Percentiles rank a stretch among this genome's conserved stretches.
These are phyloP conservation scores for Aleiodes leptofemur DNA, from an alignment of 2,888 invertebrate species.

Conservation along the genomic window DNA sequence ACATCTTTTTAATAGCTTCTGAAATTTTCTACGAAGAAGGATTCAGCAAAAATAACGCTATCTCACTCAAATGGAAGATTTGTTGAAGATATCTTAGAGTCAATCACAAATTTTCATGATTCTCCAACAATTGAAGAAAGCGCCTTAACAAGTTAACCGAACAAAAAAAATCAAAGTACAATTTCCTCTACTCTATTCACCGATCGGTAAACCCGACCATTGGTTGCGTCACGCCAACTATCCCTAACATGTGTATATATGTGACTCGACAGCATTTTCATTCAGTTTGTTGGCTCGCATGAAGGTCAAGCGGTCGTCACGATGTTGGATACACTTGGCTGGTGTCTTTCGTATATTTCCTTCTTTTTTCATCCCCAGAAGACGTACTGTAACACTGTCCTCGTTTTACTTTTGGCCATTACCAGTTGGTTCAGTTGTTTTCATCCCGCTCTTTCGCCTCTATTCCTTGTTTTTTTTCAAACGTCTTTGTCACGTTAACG, in stretches of 20 bases:
- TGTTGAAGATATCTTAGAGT: too few relatives aligned
- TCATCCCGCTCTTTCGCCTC: conserved; percentile 24
- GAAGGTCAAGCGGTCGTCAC: conserved; percentile 73
- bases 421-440: conserved; percentile 27
- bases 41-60: too few relatives aligned
- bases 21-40: too few relatives aligned
- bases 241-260: conserved; percentile 26
- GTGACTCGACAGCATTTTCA: conserved; percentile 64
- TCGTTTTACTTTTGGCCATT: conserved; percentile 31
- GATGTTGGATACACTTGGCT: conserved; percentile 48
- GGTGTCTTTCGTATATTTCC: conserved; percentile 33
- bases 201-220: conserved; percentile 29
- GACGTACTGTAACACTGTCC: conserved; percentile 25
- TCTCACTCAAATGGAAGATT: too few relatives aligned
- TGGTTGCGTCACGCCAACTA: conserved; percentile 67
- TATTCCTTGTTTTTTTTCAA: conserved; percentile 29
- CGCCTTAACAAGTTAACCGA: neutral
- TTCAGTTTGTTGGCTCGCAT: conserved; percentile 66
- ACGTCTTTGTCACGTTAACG: conserved; percentile 9
- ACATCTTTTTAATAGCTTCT: too few relatives aligned
- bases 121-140: neutral
- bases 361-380: conserved; percentile 31
- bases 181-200: conserved; percentile 10
- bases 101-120: too few relatives aligned
- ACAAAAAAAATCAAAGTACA: conserved; percentile 18